A percentile compares a stretch with the other conserved stretches of the same genome.
phyloP scores from a whole-genome alignment of 2,888 invertebrate species.

The Balanococcus diminutus region DNA sequence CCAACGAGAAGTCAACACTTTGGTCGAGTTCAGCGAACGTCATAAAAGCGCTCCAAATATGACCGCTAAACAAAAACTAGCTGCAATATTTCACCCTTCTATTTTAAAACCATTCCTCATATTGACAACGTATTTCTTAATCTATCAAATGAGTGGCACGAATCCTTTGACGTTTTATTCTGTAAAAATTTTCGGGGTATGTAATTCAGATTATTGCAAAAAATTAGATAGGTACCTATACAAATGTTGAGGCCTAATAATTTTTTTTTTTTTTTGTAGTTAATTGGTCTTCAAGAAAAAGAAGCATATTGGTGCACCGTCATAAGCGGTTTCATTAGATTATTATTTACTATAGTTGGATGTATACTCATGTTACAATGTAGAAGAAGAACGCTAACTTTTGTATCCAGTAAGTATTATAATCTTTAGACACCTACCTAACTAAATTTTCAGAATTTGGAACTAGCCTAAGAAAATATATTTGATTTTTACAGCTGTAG shows the following conservation, averaged over 20 bases:
- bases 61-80: conserved; percentile 63
- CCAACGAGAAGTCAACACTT: conserved; percentile 68
- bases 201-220: background rate
- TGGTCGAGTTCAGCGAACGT: conserved; percentile 69
- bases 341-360: conserved; percentile 69
- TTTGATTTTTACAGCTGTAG: conserved; percentile 60
- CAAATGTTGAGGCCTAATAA: background rate
- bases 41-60: conserved; percentile 64
- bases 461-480: background rate
- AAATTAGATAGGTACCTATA: background rate
- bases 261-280: conserved; percentile 47
- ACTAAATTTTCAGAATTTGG: background rate
- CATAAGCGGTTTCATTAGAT: conserved; percentile 67
- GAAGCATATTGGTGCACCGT: conserved; percentile 66
- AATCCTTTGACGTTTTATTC: conserved; percentile 74
- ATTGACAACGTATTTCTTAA: conserved; percentile 70
- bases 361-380: conserved; percentile 68
- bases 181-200: conserved; percentile 70
- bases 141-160: conserved; percentile 75
- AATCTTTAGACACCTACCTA: background rate
- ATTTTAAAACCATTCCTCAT: conserved; percentile 70
- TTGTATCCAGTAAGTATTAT: conserved; percentile 67
- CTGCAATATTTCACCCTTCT: conserved; percentile 68
- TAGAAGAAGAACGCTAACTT: conserved; percentile 70
- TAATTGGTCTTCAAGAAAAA: conserved; percentile 65